Conservation (phyloP, 2,797 vertebrate genomes). For the Sebastes matsubarae region DNA sequence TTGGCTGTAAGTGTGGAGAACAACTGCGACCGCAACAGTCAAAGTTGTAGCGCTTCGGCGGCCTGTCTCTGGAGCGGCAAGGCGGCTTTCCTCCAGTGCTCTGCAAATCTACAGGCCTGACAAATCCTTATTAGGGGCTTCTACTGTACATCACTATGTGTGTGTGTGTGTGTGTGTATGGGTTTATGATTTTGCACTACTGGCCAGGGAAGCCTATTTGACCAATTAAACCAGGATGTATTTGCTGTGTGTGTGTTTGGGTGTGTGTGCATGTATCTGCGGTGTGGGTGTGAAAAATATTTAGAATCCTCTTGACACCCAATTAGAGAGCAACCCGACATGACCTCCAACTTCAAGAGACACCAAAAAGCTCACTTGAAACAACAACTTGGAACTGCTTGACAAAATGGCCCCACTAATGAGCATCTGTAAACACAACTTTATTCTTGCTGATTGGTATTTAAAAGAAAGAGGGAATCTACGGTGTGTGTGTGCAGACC, state of each 20-base stretch:
- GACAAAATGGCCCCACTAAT: slow-evolving; percentile 72
- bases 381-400: slow-evolving; percentile 72
- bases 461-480: slow-evolving; percentile 22
- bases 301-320: slow-evolving; percentile 82
- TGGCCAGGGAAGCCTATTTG: slow-evolving; percentile 67
- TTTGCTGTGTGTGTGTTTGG: slow-evolving; percentile 55
- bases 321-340: slow-evolving; percentile 79
- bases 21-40: slow-evolving; percentile 37
- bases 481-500: neutral
- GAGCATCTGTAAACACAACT: slow-evolving; percentile 70
- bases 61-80: slow-evolving; percentile 42
- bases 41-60: slow-evolving; percentile 26
- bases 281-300: slow-evolving; percentile 64
- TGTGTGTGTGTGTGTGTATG: slow-evolving; percentile 32
- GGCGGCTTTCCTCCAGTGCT: slow-evolving; percentile 46
- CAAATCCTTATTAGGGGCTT: slow-evolving; percentile 71
- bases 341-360: slow-evolving; percentile 75
- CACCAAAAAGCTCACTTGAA: slow-evolving; percentile 71
- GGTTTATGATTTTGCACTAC: slow-evolving; percentile 55
- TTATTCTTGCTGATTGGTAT: slow-evolving; percentile 66
- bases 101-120: slow-evolving; percentile 62
- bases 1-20: slow-evolving; percentile 48
- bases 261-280: slow-evolving; percentile 34
- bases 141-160: slow-evolving; percentile 55
- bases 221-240: slow-evolving; percentile 81